Evolutionary conservation across 2,113 vertebrate species (phyloP), one percentile per base, ranked within the genome.

Genomic region (Gadus chalcogrammus): DNA sequence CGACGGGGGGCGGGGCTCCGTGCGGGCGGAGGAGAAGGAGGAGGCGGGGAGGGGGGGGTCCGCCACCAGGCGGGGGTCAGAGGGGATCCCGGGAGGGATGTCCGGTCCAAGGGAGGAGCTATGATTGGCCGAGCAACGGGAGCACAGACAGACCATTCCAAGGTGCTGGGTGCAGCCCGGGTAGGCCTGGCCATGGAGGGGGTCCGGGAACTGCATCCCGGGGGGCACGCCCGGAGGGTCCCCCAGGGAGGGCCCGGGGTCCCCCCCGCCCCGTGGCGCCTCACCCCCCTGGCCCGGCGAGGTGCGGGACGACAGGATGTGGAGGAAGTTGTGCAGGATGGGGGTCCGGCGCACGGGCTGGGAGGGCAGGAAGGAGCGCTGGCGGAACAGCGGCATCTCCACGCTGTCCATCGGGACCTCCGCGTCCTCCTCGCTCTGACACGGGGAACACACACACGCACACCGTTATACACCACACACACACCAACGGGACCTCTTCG

Each of bases 261-360:
- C 24, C 85, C 97, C 96, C 66, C 90, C 92, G 59, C 92, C 93
- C 17, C 92, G 85, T 89, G 93, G 94, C 77, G 93, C 93, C 76
- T 94, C 94, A 0, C 9, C 42, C 42, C 4, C 31, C 31, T 35
- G 31, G 31, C 31, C 31, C 6, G 31, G 31, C 31, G 96, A 95
- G 16, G 95, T 95, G 80, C 97, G 96, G 11, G 96, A 98, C 27
- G 97, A 98, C 88, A 99, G 88, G 91, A 99, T 99, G 90, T 99
- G 97, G 77, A 99, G 94, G 90, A 99, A 99, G 91, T 99, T 99
- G 92, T 99, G 97, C 67, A 99, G 95, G 72, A 99, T 96, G 61
- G 97, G 97, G 0, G 97, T 98, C 74, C 97, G 95, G 28, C 97
- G 95, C 68, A 99, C 96, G 0, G 97, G 97, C 74, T 98, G 97